phyloP scores from a whole-genome alignment of 2,113 vertebrate species.

The Gymnorhina tibicen region DNA sequence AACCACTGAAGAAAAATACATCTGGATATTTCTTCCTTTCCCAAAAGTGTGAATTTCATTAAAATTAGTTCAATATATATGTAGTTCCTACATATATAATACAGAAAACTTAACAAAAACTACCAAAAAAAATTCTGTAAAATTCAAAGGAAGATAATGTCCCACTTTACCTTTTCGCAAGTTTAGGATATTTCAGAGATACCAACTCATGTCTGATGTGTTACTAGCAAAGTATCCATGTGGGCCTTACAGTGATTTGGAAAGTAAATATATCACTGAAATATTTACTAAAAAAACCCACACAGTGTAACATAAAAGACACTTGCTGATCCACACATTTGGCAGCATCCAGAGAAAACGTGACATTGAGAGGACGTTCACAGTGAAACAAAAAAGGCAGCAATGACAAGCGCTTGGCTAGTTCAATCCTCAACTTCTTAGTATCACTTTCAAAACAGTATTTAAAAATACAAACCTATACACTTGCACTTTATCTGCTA shows the following conservation, averaged over 20 bases:
- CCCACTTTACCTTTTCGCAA: neutral
- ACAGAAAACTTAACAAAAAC: neutral
- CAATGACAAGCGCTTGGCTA: accelerated
- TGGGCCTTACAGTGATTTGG: neutral
- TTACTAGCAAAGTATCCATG: neutral
- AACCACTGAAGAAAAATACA: neutral
- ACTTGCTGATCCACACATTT: neutral
- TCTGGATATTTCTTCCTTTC: neutral
- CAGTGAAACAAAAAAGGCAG: neutral
- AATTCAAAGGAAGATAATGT: neutral
- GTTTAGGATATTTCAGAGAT: neutral
- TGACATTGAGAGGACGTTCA: neutral
- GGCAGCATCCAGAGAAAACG: neutral
- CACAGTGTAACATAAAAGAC: neutral
- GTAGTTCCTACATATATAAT: neutral
- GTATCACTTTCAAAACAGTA: neutral
- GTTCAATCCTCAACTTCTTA: neutral
- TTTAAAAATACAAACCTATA: neutral
- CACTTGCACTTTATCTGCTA: neutral
- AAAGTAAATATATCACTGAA: neutral
- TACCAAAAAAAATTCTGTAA: neutral
- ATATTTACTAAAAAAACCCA: neutral
- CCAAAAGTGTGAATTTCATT: neutral
- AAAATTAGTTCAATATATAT: neutral
- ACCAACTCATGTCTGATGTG: accelerated